Conservation (phyloP, 1,140 invertebrate genomes). For the Drosophila rufa region DNA sequence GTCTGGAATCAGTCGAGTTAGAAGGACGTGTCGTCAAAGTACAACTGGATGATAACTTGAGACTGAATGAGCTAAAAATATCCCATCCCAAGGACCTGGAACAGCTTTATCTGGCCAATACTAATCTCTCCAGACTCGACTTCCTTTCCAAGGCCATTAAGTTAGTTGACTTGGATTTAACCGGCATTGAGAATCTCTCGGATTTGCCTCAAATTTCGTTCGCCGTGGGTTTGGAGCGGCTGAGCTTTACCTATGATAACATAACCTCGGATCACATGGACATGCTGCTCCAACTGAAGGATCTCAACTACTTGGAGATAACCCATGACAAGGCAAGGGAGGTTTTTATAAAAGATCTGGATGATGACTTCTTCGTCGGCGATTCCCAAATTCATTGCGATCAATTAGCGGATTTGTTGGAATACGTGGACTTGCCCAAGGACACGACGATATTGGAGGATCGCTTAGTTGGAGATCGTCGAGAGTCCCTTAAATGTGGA, state of each 20-base stretch:
- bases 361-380: slow-evolving; percentile 41
- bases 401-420: slow-evolving; percentile 40
- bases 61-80: slow-evolving; percentile 32
- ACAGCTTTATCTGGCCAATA: slow-evolving; percentile 52
- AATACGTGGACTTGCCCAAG: slow-evolving; percentile 18
- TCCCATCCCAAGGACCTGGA: slow-evolving; percentile 36
- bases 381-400: slow-evolving; percentile 43
- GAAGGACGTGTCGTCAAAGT: slow-evolving; percentile 25
- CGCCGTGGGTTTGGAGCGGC: slow-evolving; percentile 40
- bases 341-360: slow-evolving; percentile 58
- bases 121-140: slow-evolving; percentile 39
- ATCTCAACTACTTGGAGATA: slow-evolving; percentile 54
- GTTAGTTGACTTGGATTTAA: slow-evolving; percentile 58
- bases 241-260: slow-evolving; percentile 55
- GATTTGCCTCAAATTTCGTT: slow-evolving; percentile 39
- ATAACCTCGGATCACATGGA: slow-evolving; percentile 20
- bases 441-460: slow-evolving; percentile 44
- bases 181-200: slow-evolving; percentile 43
- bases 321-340: slow-evolving; percentile 38
- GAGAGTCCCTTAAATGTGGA: slow-evolving; percentile 15
- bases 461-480: slow-evolving; percentile 11
- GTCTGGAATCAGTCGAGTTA: slow-evolving; percentile 17
- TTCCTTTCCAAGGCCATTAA: slow-evolving; percentile 52
- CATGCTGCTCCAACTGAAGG: slow-evolving; percentile 44
- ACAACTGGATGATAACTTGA: slow-evolving; percentile 49